These are phyloP conservation scores for Rugalucina vietnamica DNA, from an alignment of 2,888 invertebrate genomes.

Conservation along the genomic window DNA sequence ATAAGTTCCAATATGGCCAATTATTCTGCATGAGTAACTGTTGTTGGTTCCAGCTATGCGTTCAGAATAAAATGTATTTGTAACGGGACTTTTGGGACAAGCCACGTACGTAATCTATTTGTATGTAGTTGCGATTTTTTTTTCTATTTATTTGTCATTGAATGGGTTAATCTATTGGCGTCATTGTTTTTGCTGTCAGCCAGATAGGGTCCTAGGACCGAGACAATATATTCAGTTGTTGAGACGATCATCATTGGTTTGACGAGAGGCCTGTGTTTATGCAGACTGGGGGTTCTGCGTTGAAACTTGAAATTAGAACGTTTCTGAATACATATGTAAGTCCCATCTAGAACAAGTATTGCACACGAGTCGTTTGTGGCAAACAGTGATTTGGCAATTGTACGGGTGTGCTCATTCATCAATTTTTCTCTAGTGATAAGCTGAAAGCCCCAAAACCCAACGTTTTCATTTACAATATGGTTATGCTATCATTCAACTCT, in stretches of 20 bases:
- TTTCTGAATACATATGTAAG: slow-evolving; percentile 15
- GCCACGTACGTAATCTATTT: no score
- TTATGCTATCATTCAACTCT: no score
- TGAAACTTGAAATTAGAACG: slow-evolving; percentile 11
- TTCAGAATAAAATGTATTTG: no score
- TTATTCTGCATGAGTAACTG: no score
- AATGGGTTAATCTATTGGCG: no score
- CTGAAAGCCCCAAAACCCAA: no score
- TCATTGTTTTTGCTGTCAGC: background rate
- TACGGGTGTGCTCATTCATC: background rate
- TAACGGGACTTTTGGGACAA: no score
- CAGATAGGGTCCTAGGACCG: background rate
- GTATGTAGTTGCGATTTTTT: no score
- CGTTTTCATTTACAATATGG: no score
- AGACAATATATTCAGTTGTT: background rate
- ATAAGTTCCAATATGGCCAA: no score
- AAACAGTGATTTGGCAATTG: background rate
- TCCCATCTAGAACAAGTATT: background rate
- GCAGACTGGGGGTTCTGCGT: background rate
- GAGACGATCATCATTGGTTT: background rate
- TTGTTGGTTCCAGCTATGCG: no score
- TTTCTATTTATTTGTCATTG: no score
- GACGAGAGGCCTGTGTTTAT: background rate
- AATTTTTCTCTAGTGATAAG: background rate
- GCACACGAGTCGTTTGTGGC: background rate